Conservation (phyloP, 2,888 invertebrate genomes). For the Drosophila atripex region DNA sequence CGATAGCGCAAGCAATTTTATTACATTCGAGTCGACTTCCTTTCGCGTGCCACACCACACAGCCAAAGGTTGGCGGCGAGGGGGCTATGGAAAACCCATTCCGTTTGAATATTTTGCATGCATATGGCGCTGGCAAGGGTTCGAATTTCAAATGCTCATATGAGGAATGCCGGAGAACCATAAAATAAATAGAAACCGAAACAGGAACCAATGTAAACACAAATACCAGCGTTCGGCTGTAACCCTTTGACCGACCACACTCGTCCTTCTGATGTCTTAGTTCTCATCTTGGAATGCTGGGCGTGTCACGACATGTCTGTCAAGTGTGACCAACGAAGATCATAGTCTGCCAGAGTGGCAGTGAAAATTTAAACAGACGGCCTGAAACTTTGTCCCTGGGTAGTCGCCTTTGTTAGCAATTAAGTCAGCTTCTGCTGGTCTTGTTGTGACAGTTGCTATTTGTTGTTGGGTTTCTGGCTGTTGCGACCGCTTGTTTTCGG, state of each 20-base stretch:
- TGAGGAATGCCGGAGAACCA: slow-evolving; percentile 6
- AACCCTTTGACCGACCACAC: not conserved
- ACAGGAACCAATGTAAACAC: slow-evolving; percentile 5
- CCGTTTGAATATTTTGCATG: slow-evolving; percentile 19
- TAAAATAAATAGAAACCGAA: slow-evolving; percentile 8
- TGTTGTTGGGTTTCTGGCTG: slow-evolving; percentile 11
- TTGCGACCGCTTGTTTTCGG: slow-evolving; percentile 35
- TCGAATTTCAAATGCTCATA: slow-evolving; percentile 36
- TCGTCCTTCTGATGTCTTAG: slow-evolving; percentile 25
- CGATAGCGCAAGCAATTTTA: slow-evolving; percentile 54
- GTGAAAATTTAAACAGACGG: slow-evolving; percentile 19
- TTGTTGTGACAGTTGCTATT: slow-evolving; percentile 22
- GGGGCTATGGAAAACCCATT: slow-evolving; percentile 1
- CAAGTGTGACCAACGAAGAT: slow-evolving; percentile 53
- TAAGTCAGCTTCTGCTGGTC: slow-evolving; percentile 43
- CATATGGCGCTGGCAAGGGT: slow-evolving; percentile 30
- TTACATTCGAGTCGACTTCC: slow-evolving; percentile 55
- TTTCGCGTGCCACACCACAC: slow-evolving; percentile 52
- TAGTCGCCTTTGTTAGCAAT: slow-evolving; percentile 47
- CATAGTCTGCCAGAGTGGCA: slow-evolving; percentile 9
- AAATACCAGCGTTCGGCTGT: not conserved
- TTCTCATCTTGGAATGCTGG: slow-evolving; percentile 1
- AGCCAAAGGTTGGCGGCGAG: not conserved
- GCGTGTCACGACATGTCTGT: slow-evolving; percentile 36
- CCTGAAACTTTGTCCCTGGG: slow-evolving; percentile 12